phyloP scores from a whole-genome alignment of 1,140 invertebrate species.

The Caenorhabditis remanei region DNA sequence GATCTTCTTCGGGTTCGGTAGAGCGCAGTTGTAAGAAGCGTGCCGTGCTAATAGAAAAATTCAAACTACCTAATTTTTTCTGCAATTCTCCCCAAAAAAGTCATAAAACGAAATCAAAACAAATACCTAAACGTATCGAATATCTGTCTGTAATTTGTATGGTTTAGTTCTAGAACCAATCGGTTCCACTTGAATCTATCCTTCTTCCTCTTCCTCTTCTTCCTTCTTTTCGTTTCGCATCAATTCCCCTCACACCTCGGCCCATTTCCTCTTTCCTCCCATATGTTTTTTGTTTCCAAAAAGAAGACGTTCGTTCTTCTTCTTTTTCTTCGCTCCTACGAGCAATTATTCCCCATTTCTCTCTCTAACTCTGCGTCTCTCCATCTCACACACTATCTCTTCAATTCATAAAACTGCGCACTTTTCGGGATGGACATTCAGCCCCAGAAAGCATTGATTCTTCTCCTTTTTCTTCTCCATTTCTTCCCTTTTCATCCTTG shows the following conservation, averaged over 20 bases:
- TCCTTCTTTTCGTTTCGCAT: constrained; percentile 5
- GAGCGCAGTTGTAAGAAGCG: too few species aligned
- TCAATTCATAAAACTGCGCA: constrained; percentile 52
- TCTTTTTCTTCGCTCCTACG: not conserved
- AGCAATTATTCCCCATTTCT: constrained; percentile 37
- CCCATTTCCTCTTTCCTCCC: constrained; percentile 19
- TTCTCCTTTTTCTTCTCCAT: not conserved
- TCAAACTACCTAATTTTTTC: too few species aligned
- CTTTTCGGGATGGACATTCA: constrained; percentile 41
- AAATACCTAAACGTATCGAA: not conserved
- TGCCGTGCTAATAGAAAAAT: too few species aligned
- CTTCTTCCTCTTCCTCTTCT: not conserved
- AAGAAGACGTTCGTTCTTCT: constrained; percentile 30
- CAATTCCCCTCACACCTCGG: constrained; percentile 11
- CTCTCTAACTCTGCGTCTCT: not conserved
- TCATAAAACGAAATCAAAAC: not conserved
- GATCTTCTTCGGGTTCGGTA: too few species aligned
- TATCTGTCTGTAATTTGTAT: too few species aligned
- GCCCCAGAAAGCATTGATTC: constrained; percentile 53
- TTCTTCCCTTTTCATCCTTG: not conserved
- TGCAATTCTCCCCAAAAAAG: not conserved
- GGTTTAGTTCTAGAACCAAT: constrained; percentile 2
- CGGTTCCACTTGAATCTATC: constrained; percentile 8
- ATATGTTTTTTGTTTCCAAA: not conserved
- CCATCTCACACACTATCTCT: not conserved